Percentiles rank a stretch among this genome's conserved stretches.
Conservation (phyloP, 2,888 invertebrate genomes). For the Steromphala cineraria region DNA sequence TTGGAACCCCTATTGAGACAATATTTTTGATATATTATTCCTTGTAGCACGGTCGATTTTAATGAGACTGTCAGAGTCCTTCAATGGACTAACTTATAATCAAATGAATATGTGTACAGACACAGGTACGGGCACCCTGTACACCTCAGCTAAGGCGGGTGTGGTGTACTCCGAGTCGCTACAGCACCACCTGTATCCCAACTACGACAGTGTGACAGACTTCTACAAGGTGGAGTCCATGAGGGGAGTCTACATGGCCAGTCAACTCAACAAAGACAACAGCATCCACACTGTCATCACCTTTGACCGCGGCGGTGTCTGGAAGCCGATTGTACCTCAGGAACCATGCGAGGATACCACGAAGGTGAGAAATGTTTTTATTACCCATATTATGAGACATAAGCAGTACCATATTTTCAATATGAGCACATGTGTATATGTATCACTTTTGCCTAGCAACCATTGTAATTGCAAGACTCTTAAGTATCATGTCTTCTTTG, state of each 20-base stretch:
- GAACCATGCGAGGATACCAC: conserved; percentile 62
- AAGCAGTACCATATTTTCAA: too few species aligned
- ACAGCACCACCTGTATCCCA: conserved; percentile 71
- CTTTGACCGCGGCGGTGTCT: conserved; percentile 71
- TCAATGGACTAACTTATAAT: too few species aligned
- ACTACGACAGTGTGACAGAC: conserved; percentile 69
- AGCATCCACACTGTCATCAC: conserved; percentile 73
- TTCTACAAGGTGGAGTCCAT: conserved; percentile 71
- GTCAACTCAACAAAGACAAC: conserved; percentile 68
- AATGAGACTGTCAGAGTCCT: too few species aligned
- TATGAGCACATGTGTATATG: too few species aligned
- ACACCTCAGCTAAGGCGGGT: conserved; percentile 70
- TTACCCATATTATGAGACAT: too few species aligned
- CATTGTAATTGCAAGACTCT: too few species aligned
- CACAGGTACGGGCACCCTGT: conserved; percentile 72
- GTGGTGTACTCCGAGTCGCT: conserved; percentile 72
- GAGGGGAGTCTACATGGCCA: conserved; percentile 72
- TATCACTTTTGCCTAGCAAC: too few species aligned
- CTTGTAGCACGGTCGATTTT: too few species aligned
- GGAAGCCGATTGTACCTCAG: conserved; percentile 68
- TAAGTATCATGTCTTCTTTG: too few species aligned
- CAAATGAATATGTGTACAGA: conserved; percentile 50
- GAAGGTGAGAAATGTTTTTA: conserved; percentile 48
- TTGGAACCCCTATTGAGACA: too few species aligned
- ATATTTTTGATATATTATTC: too few species aligned